These are phyloP conservation scores for Erpetoichthys calabaricus DNA, from an alignment of 2,797 vertebrate species.

Conservation along the genomic window DNA sequence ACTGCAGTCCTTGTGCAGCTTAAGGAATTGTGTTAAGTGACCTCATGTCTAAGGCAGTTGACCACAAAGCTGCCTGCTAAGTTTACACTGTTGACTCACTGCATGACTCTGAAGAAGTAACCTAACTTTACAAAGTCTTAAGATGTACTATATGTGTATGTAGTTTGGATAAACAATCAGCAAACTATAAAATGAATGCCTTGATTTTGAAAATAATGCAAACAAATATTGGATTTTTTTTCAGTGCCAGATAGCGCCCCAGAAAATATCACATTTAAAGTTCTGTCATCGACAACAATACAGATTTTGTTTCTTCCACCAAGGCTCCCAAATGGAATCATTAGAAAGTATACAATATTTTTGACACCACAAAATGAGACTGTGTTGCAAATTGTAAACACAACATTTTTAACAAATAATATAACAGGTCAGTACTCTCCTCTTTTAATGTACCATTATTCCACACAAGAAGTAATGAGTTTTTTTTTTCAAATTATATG, in stretches of 20 bases:
- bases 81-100: not conserved
- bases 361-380: constrained; percentile 33
- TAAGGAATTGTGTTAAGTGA: not conserved
- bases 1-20: no score
- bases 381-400: constrained; percentile 38
- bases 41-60: no score
- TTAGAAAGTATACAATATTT: constrained; percentile 51
- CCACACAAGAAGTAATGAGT: no score
- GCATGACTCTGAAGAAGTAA: not conserved
- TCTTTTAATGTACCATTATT: constrained; percentile 4
- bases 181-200: not conserved
- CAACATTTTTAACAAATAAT: constrained; percentile 26
- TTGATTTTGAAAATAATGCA: constrained; percentile 1
- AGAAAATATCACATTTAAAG: constrained; percentile 48
- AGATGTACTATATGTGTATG: no score
- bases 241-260: constrained; percentile 50
- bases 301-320: constrained; percentile 49
- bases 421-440: constrained; percentile 39
- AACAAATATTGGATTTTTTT: constrained; percentile 15
- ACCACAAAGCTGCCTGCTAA: not conserved
- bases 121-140: no score
- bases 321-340: constrained; percentile 44
- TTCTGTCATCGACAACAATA: constrained; percentile 49
- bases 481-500: no score
- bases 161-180: no score